Base-by-base conservation (phyloP, 2,888 invertebrate species). In the Phengaris arion region DNA sequence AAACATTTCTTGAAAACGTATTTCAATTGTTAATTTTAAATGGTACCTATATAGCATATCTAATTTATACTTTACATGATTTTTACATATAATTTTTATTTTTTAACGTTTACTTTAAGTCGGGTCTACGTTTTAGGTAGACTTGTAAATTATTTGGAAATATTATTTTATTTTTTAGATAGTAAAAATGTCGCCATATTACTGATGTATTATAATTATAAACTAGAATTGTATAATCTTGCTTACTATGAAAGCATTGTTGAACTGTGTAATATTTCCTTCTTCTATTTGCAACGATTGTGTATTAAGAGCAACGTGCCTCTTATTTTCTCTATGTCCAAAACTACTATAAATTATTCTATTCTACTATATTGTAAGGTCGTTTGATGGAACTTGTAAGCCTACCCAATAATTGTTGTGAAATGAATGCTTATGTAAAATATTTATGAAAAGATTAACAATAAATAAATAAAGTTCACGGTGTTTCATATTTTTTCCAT, bases 51-150 rank as follows among this genome's bases (percentile, higher is more conserved):
- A 68, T 12, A 45, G 10, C 45, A 68, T 6, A 45, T 68, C 6
- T 64, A 64, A 35, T 64, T 35, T 12, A n/a, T 12, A 45, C 68
- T 45, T 68, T 57, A 74, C 68, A 74, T 64, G 48, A 0, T 52
- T 52, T 68, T 74, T 35, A 68, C 68, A 52, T 68, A 74, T 68
- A 68, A 64, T 35, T 69, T 69, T 68, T 68, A 54, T 15, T 69
- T 69, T 75, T 69, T 69, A 55, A 68, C 52, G 68, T 75, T 69
- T 55, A 55, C n/a, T 55, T 68, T 75, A 75, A 69, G 55, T 54
- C 75, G 83, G 81, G 91, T 87, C 92, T 93, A 90, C 93, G 93
- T 93, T 93, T 91, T 92, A 92, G 86, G 92, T 89, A 92, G 91
- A 86, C 91, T 88, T 86, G 87, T 90, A 79, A 79, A 78, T 79